Evolutionary conservation across 2,113 vertebrate genomes (phyloP).

Genomic region (Menidia beryllina): DNA sequence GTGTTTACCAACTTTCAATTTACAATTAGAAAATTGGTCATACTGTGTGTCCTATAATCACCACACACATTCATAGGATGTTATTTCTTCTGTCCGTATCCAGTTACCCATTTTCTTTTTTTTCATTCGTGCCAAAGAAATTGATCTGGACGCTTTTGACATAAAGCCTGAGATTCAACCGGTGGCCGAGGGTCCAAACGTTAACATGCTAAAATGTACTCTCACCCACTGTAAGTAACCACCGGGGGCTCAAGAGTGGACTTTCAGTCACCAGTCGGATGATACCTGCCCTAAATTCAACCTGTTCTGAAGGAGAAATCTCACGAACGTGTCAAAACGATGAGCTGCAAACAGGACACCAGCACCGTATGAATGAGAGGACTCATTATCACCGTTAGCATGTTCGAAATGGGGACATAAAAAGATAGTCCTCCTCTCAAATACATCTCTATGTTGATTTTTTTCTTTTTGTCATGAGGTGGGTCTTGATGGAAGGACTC

Average conservation of each 20-base stretch:
- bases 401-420: not conserved
- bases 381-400: not conserved
- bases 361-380: not conserved
- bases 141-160: too few species aligned
- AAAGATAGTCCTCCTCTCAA: not conserved
- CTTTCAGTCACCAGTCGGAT: not conserved
- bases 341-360: not conserved
- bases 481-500: too few species aligned
- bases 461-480: too few species aligned
- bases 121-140: not conserved
- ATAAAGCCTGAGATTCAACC: too few species aligned
- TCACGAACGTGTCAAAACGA: not conserved
- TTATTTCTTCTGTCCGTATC: not conserved
- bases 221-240: too few species aligned
- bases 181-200: too few species aligned
- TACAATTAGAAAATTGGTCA: not conserved
- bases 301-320: not conserved
- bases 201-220: too few species aligned
- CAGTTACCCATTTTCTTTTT: not conserved
- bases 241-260: not conserved
- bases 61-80: not conserved
- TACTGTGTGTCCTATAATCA: not conserved
- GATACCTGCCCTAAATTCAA: not conserved
- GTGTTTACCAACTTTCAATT: conserved; percentile 3
- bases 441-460: too few species aligned